Evolutionary conservation across 2,113 vertebrate species (phyloP).

Genomic region (Lates calcarifer): DNA sequence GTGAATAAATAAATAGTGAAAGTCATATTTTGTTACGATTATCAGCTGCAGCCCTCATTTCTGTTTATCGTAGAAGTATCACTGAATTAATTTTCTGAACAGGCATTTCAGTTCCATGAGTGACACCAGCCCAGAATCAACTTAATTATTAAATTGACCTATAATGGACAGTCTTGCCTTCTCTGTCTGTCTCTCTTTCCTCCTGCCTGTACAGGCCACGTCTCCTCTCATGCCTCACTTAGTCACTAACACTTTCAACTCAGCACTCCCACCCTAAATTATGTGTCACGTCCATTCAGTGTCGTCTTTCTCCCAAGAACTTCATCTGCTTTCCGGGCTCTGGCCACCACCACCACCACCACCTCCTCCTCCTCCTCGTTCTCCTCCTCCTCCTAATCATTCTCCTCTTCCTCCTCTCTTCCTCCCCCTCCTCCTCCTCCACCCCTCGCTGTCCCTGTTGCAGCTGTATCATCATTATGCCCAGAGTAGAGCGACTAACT

Average conservation of each 20-base stretch:
- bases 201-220: constrained; percentile 51
- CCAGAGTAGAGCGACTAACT: constrained; percentile 64
- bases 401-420: constrained; percentile 49
- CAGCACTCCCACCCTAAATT: constrained; percentile 77
- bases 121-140: not conserved
- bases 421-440: constrained; percentile 27
- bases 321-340: constrained; percentile 68
- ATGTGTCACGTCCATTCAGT: constrained; percentile 79
- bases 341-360: constrained; percentile 59
- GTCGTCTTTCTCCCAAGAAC: constrained; percentile 71
- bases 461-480: constrained; percentile 78
- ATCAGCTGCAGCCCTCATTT: not conserved
- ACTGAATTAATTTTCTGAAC: constrained; percentile 8
- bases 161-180: constrained; percentile 40
- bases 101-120: not conserved
- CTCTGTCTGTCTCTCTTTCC: constrained; percentile 38
- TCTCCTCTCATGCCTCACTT: constrained; percentile 78
- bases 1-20: constrained; percentile 1
- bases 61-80: constrained; percentile 4
- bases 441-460: constrained; percentile 31
- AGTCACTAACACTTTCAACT: constrained; percentile 80
- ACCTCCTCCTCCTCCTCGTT: constrained; percentile 9
- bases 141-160: constrained; percentile 52
- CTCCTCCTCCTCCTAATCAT: constrained; percentile 47
- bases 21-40: not conserved